Conservation (phyloP, 2,888 invertebrate species). For the Osmoderma eremita region DNA sequence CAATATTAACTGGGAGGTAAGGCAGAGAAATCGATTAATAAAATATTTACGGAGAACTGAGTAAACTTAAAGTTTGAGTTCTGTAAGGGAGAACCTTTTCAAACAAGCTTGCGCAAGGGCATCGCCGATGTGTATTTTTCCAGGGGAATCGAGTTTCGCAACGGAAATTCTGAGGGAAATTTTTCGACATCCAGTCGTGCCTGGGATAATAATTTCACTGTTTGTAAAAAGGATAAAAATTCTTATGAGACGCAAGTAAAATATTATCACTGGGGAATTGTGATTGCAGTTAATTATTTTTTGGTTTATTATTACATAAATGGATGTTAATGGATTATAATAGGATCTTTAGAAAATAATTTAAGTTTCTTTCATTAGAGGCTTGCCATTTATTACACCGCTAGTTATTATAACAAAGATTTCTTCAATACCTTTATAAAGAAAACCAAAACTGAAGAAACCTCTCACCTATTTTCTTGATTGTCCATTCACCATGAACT, state of each 20-base stretch:
- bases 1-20: slow-evolving; percentile 21
- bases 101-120: slow-evolving; percentile 23
- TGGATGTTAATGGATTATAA: too few species aligned
- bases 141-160: slow-evolving; percentile 14
- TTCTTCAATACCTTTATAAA: too few species aligned
- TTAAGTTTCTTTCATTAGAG: too few species aligned
- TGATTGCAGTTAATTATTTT: too few species aligned
- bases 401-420: too few species aligned
- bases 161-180: slow-evolving; percentile 24
- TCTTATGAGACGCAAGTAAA: background rate
- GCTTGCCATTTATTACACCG: too few species aligned
- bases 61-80: slow-evolving; percentile 36
- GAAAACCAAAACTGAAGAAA: too few species aligned
- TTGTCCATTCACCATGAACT: too few species aligned
- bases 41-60: slow-evolving; percentile 35
- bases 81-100: slow-evolving; percentile 32
- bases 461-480: too few species aligned
- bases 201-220: slow-evolving; percentile 15
- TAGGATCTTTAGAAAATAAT: too few species aligned
- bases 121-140: slow-evolving; percentile 32
- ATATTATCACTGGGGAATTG: background rate
- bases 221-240: slow-evolving; percentile 10
- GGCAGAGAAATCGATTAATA: slow-evolving; percentile 32
- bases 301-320: too few species aligned
- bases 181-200: slow-evolving; percentile 1